These are phyloP conservation scores for Theretra japonica DNA, from an alignment of 2,888 invertebrate species.

Conservation along the genomic window DNA sequence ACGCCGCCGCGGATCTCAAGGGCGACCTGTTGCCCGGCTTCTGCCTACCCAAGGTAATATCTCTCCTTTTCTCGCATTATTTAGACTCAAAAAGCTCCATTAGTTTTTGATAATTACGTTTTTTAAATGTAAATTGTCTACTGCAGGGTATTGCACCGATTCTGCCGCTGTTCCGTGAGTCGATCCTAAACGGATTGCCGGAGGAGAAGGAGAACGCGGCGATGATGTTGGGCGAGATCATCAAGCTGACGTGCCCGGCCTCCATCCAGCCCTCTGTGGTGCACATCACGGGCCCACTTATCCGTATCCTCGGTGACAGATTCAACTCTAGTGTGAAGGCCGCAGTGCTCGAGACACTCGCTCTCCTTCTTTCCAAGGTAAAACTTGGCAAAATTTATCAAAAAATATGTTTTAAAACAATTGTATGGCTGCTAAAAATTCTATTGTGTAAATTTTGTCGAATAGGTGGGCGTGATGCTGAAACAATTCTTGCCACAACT, in stretches of 20 bases:
- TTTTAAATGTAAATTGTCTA: neutral
- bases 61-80: too few species aligned
- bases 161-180: constrained; percentile 97
- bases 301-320: constrained; percentile 97
- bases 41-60: constrained; percentile 92
- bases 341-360: constrained; percentile 97
- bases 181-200: constrained; percentile 96
- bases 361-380: constrained; percentile 95
- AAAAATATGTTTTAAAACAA: neutral
- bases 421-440: neutral
- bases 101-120: neutral
- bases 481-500: constrained; percentile 99
- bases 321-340: constrained; percentile 98
- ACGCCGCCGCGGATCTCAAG: constrained; percentile 94
- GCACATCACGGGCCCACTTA: constrained; percentile 98
- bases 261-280: constrained; percentile 98
- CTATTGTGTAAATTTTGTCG: neutral
- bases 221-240: constrained; percentile 93
- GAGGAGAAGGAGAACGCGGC: constrained; percentile 98
- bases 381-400: neutral
- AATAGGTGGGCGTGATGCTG: constrained; percentile 95
- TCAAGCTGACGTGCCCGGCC: constrained; percentile 92
- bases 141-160: constrained; percentile 94
- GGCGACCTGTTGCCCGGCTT: constrained; percentile 95
- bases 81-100: too few species aligned